Evolutionary conservation across 2,888 invertebrate genomes (phyloP).

Genomic region (Subacronicta megacephala): DNA sequence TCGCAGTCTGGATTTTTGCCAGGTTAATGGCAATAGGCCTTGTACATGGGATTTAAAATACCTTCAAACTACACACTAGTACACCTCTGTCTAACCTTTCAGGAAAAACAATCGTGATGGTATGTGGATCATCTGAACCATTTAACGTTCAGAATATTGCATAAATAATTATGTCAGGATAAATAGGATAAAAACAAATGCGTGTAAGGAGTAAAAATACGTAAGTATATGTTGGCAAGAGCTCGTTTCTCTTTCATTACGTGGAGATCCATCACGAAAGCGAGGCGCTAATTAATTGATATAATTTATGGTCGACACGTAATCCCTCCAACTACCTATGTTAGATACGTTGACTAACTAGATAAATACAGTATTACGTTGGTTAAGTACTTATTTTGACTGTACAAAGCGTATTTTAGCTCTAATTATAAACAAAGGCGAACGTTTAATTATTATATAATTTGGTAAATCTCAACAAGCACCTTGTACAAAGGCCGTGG

Average conservation of each 20-base stretch:
- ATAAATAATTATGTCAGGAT: no score
- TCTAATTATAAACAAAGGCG: neutral
- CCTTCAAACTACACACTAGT: no score
- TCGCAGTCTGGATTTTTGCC: no score
- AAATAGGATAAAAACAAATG: conserved; percentile 6
- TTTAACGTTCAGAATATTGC: no score
- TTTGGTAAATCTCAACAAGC: no score
- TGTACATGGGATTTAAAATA: no score
- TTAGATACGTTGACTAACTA: conserved; percentile 14
- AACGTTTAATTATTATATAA: no score
- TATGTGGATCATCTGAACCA: no score
- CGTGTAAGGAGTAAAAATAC: neutral
- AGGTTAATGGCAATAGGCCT: no score
- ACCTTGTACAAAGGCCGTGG: no score
- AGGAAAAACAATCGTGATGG: no score
- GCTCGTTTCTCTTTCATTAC: conserved; percentile 9
- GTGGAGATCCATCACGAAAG: conserved; percentile 49
- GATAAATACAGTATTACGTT: conserved; percentile 46
- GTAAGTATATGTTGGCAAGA: conserved; percentile 8
- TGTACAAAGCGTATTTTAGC: conserved; percentile 12
- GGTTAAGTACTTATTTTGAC: conserved; percentile 23
- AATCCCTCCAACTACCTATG: conserved; percentile 46
- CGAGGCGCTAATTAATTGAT: conserved; percentile 62
- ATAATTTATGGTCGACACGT: conserved; percentile 62
- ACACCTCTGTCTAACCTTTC: no score